Base-by-base conservation (phyloP, 2,113 vertebrate genomes). In the Marmota monax region DNA sequence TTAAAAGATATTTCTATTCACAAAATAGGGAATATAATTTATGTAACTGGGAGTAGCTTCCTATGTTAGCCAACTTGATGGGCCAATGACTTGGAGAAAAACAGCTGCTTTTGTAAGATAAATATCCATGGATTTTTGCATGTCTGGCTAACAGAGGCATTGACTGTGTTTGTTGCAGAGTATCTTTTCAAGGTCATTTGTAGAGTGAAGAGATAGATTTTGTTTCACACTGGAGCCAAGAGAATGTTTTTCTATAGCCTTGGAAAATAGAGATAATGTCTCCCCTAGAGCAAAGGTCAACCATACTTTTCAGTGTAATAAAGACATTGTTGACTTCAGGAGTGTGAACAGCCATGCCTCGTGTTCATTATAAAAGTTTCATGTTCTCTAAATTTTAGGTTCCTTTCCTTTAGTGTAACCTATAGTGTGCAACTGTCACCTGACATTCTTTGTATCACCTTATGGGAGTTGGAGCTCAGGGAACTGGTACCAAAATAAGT, bases 11-110 rank as follows among this genome's bases (percentile, higher is more conserved):
- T 0, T 16, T 80, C 88, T 72, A 9, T 84, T 96, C 18, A 83
- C 34, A 92, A 93, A 92, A 74, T 79, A 32, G 58, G 16, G 20
- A 29, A 45, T 34, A 61, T 29, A 78, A 48, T 74, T 65, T 69
- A 39, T 72, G 22, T 22, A 70, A 20, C 22, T 79, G 39, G 12
- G 5, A 88, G 74, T 83, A 83, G 7, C 45, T 67, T 95, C 58
- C 45, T 61, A 9, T 84, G 67, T 92, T 83, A 89, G 63, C 32
- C 83, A 84, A 74, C 17, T 87, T 95, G 72, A 83, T 92, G 13
- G 29, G 29, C 29, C 34, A 77, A 20, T 73, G 37, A 42, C 5
- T 78, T 73, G 34, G n/a, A 92, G 80, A 86, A 63, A 27, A 16
- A 70, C 34, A 70, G 34, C 34, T 70, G 34, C 7, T 39, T 77